Conservation (phyloP, 2,888 invertebrate species). For the Tineola bisselliella region DNA sequence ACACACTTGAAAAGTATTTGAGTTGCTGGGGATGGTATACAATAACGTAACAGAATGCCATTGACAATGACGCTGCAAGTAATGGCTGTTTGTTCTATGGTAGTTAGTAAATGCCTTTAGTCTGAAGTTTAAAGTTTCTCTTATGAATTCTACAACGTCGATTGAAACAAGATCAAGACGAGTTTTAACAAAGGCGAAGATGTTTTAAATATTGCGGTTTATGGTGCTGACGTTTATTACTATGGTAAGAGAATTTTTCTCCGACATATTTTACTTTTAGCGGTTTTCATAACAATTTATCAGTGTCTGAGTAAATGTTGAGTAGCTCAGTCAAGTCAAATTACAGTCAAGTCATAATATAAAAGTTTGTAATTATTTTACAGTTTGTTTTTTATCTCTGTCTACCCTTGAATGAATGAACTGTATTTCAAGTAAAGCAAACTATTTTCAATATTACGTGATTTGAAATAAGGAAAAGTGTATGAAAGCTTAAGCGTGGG, state of each 20-base stretch:
- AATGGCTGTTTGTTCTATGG: background rate
- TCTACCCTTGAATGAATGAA: no score
- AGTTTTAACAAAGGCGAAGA: conserved; percentile 4
- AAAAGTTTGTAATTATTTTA: no score
- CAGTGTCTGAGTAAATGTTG: no score
- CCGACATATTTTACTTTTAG: background rate
- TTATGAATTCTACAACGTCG: conserved; percentile 5
- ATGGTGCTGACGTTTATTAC: background rate
- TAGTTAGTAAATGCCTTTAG: conserved; percentile 7
- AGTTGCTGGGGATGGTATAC: background rate
- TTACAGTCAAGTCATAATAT: no score
- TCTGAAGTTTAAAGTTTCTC: conserved; percentile 12
- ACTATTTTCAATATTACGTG: background rate
- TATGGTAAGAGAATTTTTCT: background rate
- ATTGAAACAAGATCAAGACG: conserved; percentile 8
- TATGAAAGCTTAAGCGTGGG: background rate
- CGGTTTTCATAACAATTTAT: no score
- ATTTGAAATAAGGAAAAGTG: background rate
- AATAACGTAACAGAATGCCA: background rate
- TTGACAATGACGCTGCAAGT: background rate
- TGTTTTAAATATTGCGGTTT: background rate
- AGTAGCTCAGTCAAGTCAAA: no score
- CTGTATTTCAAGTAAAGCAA: background rate
- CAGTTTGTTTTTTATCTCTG: no score
- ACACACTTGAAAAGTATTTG: background rate